Base-by-base conservation (phyloP, 1,140 invertebrate species). In the Eriocheir sinensis region DNA sequence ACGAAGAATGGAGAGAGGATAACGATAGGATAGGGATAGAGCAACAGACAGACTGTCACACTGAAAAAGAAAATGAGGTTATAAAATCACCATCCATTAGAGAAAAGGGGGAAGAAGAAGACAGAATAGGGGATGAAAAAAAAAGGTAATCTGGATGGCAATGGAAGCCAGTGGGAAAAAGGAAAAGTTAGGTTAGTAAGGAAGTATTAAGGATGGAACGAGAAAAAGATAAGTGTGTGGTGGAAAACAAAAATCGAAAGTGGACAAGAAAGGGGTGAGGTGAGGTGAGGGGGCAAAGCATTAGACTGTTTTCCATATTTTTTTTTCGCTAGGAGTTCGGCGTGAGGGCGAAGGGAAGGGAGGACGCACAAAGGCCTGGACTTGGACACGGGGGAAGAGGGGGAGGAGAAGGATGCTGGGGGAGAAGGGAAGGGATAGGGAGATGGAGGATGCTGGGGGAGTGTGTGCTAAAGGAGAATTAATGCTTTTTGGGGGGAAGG, bases 401-500 rank as follows among this genome's bases (percentile, higher is more conserved):
- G 80, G 34, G n/a, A 81, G 34, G 80, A 27, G 27, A 81, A 27
- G 34, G 80, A 27, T 8, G 80, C 27, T 8, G 34, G n/a, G 34
- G 4, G 27, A 81, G n/a, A 27, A 27, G 27, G 80, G 34, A 27
- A 81, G 8, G 80, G 34, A 27, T 4, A 48, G 44, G 80, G 80
- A 8, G 27, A 81, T 4, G n/a, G 80, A 81, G 80, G 44, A 15
- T 9, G 21, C 34, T 17, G 32, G 81, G 34, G 40, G 41, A 30
- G 15, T 48, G n/a, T 91, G 60, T 91, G 90, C 38, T 91, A 91
- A 81, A 41, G 90, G 90, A 91, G 90, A 91, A 91, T 91, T 91
- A 91, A 91, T 91, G 90, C 90, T 91, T 91, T 89, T 86, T 72
- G 60, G 60, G 53, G 34, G 27, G 34, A 8, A 8, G n/a, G 80